These are phyloP conservation scores for Indri indri DNA, from an alignment of 2,113 vertebrate species.

Conservation along the genomic window DNA sequence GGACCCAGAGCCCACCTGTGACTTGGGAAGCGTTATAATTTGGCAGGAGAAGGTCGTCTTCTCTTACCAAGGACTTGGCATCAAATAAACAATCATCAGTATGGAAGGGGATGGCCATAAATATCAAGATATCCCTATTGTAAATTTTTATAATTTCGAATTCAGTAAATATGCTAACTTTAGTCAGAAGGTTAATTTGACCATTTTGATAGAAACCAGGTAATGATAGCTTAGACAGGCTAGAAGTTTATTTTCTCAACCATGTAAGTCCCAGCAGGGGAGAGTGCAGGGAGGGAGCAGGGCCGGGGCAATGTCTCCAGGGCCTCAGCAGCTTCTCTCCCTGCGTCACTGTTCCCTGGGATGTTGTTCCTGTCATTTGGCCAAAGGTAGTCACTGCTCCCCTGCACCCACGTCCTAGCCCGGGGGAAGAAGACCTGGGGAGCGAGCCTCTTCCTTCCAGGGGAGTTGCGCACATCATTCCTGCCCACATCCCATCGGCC, in stretches of 20 bases:
- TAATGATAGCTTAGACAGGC: background rate
- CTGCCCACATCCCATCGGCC: background rate
- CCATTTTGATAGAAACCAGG: background rate
- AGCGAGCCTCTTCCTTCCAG: background rate
- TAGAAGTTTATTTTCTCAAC: background rate
- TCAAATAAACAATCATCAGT: background rate
- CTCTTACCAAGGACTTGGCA: background rate
- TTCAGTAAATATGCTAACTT: background rate
- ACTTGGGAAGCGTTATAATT: background rate
- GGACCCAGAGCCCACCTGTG: background rate
- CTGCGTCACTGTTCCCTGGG: rapidly evolving
- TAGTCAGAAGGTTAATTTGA: background rate
- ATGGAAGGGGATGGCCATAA: background rate
- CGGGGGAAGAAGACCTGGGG: background rate
- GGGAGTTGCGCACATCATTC: background rate
- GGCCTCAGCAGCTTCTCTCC: background rate
- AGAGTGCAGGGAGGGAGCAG: background rate
- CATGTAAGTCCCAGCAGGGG: background rate
- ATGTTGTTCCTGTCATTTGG: background rate
- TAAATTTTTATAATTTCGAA: background rate
- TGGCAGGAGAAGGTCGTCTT: background rate
- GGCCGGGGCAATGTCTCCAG: background rate
- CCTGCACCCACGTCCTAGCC: background rate
- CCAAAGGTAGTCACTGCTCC: background rate
- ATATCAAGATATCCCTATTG: background rate